Base-by-base conservation (phyloP, 2,113 vertebrate species). In the Cnemophilus loriae region DNA sequence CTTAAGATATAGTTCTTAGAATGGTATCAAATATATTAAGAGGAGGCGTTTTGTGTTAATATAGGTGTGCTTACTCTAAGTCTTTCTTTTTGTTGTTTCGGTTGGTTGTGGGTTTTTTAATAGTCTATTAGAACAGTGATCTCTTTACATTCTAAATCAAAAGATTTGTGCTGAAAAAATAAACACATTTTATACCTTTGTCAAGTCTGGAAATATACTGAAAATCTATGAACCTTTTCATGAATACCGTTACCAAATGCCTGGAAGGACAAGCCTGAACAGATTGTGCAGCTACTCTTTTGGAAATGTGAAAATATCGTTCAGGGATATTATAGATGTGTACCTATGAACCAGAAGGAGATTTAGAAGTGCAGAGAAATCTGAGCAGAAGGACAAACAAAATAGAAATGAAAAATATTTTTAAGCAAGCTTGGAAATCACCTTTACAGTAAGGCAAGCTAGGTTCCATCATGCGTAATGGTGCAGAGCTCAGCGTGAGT, bases 21-120 rank as follows among this genome's bases (percentile, higher is more conserved):
- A 57, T 52, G 3, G 7, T 53, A 44, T 57, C 7, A 87, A 42
- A 69, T n/a, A 23, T 27, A 52, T 23, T 47, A 52, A 17, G 33
- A 70, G 61, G 53, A 88, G 1, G 2, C 1, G 4, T 78, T 64
- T 87, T 61, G 27, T 64, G 6, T 9, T 39, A 39, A 22, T 42
- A 50, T 19, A 68, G 21, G 3, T 67, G 6, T 24, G 7, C 10
- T 47, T 57, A 57, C 9, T 6, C 9, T n/a, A 50, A 42, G 4
- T 14, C 4, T 52, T 42, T 28, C 0, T 33, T 71, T 49, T 28
- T 35, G 1, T 22, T 2, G 35, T n/a, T 57, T 16, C n/a, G 11
- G 0, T 86, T 30, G 10, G 10, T 52, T 84, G 8, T 1, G 3
- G 0, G 0, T 24, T 49, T 61, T 47, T 68, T 57, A 26, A 21